phyloP scores from a whole-genome alignment of 2,113 vertebrate species.

The Ophiodon elongatus region DNA sequence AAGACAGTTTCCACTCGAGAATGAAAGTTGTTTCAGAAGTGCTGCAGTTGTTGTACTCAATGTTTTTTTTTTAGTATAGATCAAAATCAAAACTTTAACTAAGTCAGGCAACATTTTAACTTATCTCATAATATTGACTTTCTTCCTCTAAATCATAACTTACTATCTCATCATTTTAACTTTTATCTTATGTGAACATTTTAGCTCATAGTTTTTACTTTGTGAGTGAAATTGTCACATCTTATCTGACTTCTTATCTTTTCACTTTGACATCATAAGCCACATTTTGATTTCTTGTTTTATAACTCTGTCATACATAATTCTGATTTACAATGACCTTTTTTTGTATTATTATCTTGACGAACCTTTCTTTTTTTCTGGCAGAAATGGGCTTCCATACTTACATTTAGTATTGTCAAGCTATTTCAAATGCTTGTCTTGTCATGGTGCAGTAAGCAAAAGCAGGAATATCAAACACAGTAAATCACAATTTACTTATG shows the following conservation, averaged over 20 bases:
- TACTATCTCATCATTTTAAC: background rate
- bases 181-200: background rate
- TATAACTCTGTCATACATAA: background rate
- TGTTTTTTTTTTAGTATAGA: background rate
- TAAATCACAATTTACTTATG: constrained; percentile 1
- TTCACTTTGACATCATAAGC: too few species aligned
- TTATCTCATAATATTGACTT: background rate
- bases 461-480: background rate
- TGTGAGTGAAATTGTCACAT: background rate
- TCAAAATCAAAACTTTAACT: background rate
- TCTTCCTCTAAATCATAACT: background rate
- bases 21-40: background rate
- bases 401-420: background rate
- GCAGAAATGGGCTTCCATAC: background rate
- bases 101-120: background rate
- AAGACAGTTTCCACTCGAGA: background rate
- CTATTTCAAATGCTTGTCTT: background rate
- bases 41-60: background rate
- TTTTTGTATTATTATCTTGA: background rate
- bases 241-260: background rate
- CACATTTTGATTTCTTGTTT: background rate
- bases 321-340: background rate
- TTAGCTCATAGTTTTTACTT: background rate
- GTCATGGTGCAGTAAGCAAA: background rate
- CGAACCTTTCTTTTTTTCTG: background rate